phyloP scores from a whole-genome alignment of 2,888 invertebrate genomes.

The Acleris emargana region DNA sequence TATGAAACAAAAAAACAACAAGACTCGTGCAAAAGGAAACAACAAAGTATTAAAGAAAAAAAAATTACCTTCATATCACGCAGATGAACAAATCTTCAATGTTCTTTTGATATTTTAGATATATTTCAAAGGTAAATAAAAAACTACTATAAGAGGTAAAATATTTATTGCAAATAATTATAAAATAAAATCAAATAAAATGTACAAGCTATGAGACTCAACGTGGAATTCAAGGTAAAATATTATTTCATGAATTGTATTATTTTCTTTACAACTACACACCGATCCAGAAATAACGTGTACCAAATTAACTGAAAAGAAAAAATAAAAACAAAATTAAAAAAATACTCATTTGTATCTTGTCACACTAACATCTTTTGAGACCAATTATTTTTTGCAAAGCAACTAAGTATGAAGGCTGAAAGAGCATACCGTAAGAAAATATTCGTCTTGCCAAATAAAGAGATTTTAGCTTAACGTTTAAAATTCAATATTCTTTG shows the following conservation, averaged over 20 bases:
- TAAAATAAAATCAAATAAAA: slow-evolving; percentile 42
- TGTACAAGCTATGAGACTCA: slow-evolving; percentile 41
- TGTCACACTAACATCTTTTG: too few relatives aligned
- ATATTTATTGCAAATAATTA: slow-evolving; percentile 58
- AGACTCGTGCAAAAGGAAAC: slow-evolving; percentile 14
- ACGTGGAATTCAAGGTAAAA: slow-evolving; percentile 30
- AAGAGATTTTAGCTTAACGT: too few relatives aligned
- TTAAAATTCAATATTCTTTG: too few relatives aligned
- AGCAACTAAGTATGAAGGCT: too few relatives aligned
- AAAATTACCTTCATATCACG: slow-evolving; percentile 34
- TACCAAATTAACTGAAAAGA: slow-evolving; percentile 80
- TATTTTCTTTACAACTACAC: slow-evolving; percentile 59
- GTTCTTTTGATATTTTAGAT: not conserved
- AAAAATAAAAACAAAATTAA: slow-evolving; percentile 61
- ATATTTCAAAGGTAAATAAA: slow-evolving; percentile 10
- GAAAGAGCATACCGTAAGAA: too few relatives aligned
- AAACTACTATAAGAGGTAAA: slow-evolving; percentile 36
- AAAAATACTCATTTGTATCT: slow-evolving; percentile 40
- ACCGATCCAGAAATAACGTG: slow-evolving; percentile 75
- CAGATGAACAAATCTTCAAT: slow-evolving; percentile 14
- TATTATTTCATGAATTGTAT: slow-evolving; percentile 5
- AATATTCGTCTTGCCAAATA: too few relatives aligned
- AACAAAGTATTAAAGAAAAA: slow-evolving; percentile 20
- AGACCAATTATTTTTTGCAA: too few relatives aligned
- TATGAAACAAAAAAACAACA: not conserved